Percentiles rank a stretch among this genome's conserved stretches.
Evolutionary conservation across 2,888 invertebrate species (phyloP).

Genomic region (Leptarthrus brevirostris): DNA sequence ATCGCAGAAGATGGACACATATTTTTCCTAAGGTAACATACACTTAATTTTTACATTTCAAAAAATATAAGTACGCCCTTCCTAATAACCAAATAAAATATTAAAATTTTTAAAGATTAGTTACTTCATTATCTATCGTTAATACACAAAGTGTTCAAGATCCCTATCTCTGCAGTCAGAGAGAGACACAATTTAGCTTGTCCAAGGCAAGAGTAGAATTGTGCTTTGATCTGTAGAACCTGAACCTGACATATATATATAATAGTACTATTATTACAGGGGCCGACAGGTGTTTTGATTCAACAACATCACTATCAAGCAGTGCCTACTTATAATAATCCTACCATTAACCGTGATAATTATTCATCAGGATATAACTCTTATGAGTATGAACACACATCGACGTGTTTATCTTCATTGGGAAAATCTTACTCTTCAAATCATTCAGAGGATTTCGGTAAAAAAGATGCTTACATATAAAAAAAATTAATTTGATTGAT

Average conservation of each 20-base stretch:
- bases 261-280: conserved; percentile 64
- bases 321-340: conserved; percentile 73
- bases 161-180: too few species aligned
- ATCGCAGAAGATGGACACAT: conserved; percentile 96
- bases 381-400: conserved; percentile 63
- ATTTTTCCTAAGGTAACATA: conserved; percentile 84
- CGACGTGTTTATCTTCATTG: conserved; percentile 60
- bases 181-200: too few species aligned
- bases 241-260: neutral
- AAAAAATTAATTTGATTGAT: neutral
- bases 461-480: neutral
- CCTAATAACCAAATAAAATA: too few species aligned
- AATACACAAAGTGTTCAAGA: too few species aligned
- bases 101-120: too few species aligned
- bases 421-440: conserved; percentile 59
- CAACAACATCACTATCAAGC: conserved; percentile 95
- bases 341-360: conserved; percentile 58
- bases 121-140: too few species aligned
- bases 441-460: conserved; percentile 58
- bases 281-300: conserved; percentile 89
- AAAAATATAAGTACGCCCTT: too few species aligned
- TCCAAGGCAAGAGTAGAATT: too few species aligned
- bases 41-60: neutral
- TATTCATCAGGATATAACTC: conserved; percentile 60
- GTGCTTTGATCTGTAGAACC: too few species aligned